Evolutionary conservation across 2,113 vertebrate species (phyloP).

Genomic region (Dipodomys merriami): DNA sequence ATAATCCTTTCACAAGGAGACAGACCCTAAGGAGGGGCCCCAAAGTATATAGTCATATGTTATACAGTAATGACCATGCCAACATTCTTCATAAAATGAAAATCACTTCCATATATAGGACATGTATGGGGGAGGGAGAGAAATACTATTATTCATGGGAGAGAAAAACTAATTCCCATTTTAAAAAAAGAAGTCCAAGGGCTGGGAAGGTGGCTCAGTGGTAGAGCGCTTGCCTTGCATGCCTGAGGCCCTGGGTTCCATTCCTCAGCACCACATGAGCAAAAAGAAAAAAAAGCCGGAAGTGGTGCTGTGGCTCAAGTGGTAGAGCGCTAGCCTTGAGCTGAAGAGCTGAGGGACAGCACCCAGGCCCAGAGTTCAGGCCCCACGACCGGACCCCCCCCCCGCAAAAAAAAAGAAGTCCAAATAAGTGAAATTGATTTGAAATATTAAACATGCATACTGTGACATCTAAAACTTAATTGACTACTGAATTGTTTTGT

Average conservation of each 20-base stretch:
- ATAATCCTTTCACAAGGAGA: not conserved
- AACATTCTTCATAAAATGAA: constrained; percentile 19
- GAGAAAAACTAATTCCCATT: not conserved
- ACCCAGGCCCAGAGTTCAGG: no score
- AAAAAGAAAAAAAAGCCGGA: no score
- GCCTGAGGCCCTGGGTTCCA: no score
- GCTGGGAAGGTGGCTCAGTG: no score
- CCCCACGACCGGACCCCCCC: no score
- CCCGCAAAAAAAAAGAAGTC: not conserved
- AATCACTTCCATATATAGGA: not conserved
- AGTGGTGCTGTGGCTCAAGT: no score
- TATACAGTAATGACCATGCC: not conserved
- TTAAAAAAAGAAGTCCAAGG: not conserved
- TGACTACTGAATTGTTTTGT: not conserved
- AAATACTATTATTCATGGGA: not conserved
- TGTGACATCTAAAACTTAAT: not conserved
- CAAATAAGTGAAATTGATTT: not conserved
- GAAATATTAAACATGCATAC: not conserved
- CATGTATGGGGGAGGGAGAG: not conserved
- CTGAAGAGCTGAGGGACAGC: no score
- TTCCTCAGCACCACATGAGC: no score
- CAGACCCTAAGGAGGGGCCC: not conserved
- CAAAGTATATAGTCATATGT: not conserved
- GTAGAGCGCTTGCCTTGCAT: no score
- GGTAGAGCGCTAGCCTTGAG: no score